Percentiles rank a stretch among this genome's conserved stretches.
These are phyloP conservation scores for Lophotriccus pileatus DNA, from an alignment of 2,797 vertebrate genomes.

Conservation along the genomic window DNA sequence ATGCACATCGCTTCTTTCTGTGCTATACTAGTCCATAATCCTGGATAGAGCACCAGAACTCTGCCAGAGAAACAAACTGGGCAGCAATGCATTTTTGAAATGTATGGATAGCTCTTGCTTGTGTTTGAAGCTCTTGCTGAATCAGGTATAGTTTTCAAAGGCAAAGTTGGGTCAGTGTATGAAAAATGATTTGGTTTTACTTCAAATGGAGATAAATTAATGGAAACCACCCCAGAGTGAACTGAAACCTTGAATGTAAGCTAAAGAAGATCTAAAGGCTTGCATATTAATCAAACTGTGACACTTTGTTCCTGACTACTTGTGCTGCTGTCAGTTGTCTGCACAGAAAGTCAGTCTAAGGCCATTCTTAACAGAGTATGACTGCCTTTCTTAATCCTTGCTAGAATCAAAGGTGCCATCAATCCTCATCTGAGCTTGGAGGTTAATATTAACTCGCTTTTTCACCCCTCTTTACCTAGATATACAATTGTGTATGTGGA, in stretches of 20 bases:
- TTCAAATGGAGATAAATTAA: conserved; percentile 42
- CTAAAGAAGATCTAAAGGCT: conserved; percentile 14
- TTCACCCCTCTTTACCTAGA: neutral
- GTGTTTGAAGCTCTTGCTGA: neutral
- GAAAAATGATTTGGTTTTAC: conserved; percentile 6
- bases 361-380: neutral
- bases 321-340: neutral
- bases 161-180: neutral
- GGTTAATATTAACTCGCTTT: neutral
- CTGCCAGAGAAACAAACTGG: neutral
- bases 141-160: neutral
- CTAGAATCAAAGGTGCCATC: neutral
- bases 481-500: neutral
- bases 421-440: neutral
- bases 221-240: neutral
- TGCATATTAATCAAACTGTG: conserved; percentile 27
- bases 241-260: neutral
- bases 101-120: neutral
- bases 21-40: neutral
- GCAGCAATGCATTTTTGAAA: neutral
- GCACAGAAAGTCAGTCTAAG: neutral
- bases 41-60: neutral
- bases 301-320: neutral
- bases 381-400: neutral
- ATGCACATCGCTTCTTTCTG: neutral